Base-by-base conservation (phyloP, 2,797 vertebrate species). In the Epinephelus coioides region DNA sequence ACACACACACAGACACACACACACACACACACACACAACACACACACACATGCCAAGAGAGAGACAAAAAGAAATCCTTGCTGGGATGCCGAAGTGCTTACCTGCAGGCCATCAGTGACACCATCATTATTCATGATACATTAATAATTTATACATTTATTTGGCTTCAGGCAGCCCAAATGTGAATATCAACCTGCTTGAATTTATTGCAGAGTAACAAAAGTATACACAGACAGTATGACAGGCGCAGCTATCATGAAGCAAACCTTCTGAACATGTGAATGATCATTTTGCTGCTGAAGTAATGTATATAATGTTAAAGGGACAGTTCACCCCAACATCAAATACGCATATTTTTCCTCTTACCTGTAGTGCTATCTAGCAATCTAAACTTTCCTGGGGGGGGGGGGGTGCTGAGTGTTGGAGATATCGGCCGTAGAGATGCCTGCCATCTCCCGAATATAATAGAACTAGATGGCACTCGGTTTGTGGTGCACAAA, bases 1-100 rank as follows among this genome's bases (percentile, higher is more conserved):
- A 54, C 11, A 67, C 61, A 47, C 34, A 40, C 34, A 40, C 46
- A 14, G 50, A 61, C 67, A 47, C 34, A 40, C 55, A 74, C 40
- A 21, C 49, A 54, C 11, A 62, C 61, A 47, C 18, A 27, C 40
- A 38, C 53, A 5, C 27, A n/a, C n/a, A n/a, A 10, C 19, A 27
- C 40, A 21, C 43, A 43, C 11, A 67, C 61, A 47, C 19, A 51
- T 19, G n/a, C n/a, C 1, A 2, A 60, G 4, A 53, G 4, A 53
- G 34, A 40, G 14, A 27, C 50, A 34, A n/a, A 67, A 67, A 44
- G 30, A 57, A n/a, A 38, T 47, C 27, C 50, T 49, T 70, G 30
- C 38, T 27, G 30, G 3, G 19, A 27, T 0, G 1, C 40, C 6
- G 3, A 34, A 55, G 15, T 51, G 2, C 11, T 54, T 25, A 63